Evolutionary conservation across 1,140 invertebrate genomes (phyloP), one percentile per base, ranked within the genome.

Genomic region (Macrobrachium rosenbergii): DNA sequence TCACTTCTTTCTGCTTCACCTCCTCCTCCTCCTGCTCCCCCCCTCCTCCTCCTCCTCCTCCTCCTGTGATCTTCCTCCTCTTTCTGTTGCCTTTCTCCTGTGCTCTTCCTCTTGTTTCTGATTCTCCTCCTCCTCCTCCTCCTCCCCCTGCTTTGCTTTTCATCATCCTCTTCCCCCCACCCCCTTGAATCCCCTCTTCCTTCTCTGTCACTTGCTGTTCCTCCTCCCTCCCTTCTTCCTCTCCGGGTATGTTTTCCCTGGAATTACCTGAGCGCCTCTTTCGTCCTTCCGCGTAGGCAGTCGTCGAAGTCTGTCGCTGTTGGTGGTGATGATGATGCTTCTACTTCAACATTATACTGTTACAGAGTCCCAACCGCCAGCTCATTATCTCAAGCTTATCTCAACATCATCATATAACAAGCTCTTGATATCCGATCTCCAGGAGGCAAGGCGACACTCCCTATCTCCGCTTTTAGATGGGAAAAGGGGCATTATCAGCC

Each of bases 291-390:
- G 17, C 59, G 45, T 37, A 21, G 59, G 21, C 11, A 52, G 12
- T 52, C 52, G 7, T 52, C 52, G 52, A 52, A 52, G 8, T 8
- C 52, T 52, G 52, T 52, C 52, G 52, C 52, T 52, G 52, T 52
- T 8, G 7, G 16, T 59, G 17, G 6, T 43, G 28, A 16, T 21
- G 17, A 12, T 7, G 16, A 59, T 37, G 82, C 63, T n/a, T 64
- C 82, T 73, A 60, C 82, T 78, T 85, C 83, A 85, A 85, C 83
- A 85, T 85, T 85, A 85, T 85, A 85, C 60, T 43, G 75, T 85
- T 85, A 78, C 83, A 85, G 69, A 76, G 83, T 28, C 45, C 75
- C 63, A 85, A 85, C 72, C 23, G 7, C 28, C 23, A 19, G 19
- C 28, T 37, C 72, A 23, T 75, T 43, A 23, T 75, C 72, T 43